Evolutionary conservation across 2,888 invertebrate genomes (phyloP).

Genomic region (Patella pellucida): DNA sequence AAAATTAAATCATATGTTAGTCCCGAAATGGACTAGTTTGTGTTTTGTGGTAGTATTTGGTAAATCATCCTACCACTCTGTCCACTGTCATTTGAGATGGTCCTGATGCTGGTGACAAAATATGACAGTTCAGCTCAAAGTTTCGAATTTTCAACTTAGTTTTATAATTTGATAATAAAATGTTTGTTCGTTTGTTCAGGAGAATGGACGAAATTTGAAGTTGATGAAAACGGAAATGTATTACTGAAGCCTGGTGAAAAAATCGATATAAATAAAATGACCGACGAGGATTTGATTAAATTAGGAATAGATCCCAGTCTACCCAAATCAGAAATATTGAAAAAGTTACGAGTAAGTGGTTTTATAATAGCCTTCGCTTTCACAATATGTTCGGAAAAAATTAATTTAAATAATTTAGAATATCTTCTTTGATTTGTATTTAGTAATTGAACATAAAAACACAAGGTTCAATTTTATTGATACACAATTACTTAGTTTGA

Average conservation of each 20-base stretch:
- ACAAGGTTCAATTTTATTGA: too few species aligned
- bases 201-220: slow-evolving; percentile 46
- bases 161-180: background rate
- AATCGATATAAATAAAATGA: slow-evolving; percentile 62
- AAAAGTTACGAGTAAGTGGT: slow-evolving; percentile 51
- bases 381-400: too few species aligned
- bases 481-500: too few species aligned
- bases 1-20: too few species aligned
- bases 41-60: too few species aligned
- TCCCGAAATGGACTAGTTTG: too few species aligned
- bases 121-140: background rate
- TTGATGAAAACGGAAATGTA: slow-evolving; percentile 60
- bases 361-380: too few species aligned
- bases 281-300: slow-evolving; percentile 56
- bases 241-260: slow-evolving; percentile 57
- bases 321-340: slow-evolving; percentile 61
- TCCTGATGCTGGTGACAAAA: background rate
- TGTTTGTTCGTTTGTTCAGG: background rate
- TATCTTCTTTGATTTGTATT: too few species aligned
- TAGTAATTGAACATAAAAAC: too few species aligned
- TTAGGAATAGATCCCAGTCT: slow-evolving; percentile 66
- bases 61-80: too few species aligned
- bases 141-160: background rate
- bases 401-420: too few species aligned
- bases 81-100: too few species aligned